Evolutionary conservation across 2,888 invertebrate species (phyloP), one percentile per base, ranked within the genome.

Genomic region (Oscheius onirici): DNA sequence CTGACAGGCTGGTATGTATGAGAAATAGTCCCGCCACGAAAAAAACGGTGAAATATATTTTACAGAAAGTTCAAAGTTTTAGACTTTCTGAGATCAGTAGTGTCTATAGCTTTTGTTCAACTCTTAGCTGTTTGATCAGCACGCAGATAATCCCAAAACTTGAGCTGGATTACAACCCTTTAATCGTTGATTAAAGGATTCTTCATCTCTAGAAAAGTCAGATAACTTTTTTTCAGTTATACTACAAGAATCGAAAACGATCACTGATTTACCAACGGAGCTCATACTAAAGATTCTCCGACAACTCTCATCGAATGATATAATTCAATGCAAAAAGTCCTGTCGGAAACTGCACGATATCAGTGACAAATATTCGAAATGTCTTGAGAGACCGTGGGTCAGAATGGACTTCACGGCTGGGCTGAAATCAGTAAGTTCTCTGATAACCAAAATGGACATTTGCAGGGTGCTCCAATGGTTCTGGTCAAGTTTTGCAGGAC

Each of bases 401-500:
- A 24, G 55, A 11, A 26, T 55, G 24, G 55, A 55, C 26, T 26
- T 55, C 3, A 26, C 26, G 2, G 26, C 55, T 8, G n/a, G 11
- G 10, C 2, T 55, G 11, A 20, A 26, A 24, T 24, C 28, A 11
- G 55, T 55, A 2, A 6, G 55, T 55, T 28, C 3, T 26, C 8
- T 28, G 24, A 26, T n/a, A 26, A 26, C 34, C 3, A 34, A 34
- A 34, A 15, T 55, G 2, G 10, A 15, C 46, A 5, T n/a, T 24
- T 55, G 24, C 5, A 55, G 55, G 55, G 55, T 2, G 28, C 28
- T n/a, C 55, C 55, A 28, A n/a, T 55, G n/a, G 13, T 55, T 5
- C 26, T 28, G 15, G 28, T 28, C 22, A 55, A 55, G 28, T 55
- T 55, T n/a, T 55, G 55, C 26, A 24, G 55, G 28, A 55, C 55